Evolutionary conservation across 1,140 invertebrate species (phyloP).

Genomic region (Sminthurides bifidus): DNA sequence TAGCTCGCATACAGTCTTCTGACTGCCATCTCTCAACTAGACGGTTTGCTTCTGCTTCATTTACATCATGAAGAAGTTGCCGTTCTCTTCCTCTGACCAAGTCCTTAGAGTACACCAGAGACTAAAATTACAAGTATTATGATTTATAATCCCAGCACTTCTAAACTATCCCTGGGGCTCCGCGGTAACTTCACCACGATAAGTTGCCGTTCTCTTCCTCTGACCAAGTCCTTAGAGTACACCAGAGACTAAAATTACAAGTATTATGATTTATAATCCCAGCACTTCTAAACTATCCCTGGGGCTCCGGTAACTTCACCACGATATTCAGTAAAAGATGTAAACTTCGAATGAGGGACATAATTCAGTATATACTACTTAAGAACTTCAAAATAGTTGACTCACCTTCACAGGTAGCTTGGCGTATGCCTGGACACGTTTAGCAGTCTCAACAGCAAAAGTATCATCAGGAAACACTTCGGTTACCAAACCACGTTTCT

Average conservation of each 20-base stretch:
- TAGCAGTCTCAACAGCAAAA: slow-evolving; percentile 47
- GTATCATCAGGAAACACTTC: slow-evolving; percentile 49
- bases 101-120: slow-evolving; percentile 42
- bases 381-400: too few relatives aligned
- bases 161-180: too few relatives aligned
- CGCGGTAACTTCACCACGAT: too few relatives aligned
- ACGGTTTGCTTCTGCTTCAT: slow-evolving; percentile 43
- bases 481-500: slow-evolving; percentile 56
- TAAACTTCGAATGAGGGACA: too few relatives aligned
- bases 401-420: slow-evolving; percentile 38
- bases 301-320: too few relatives aligned
- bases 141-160: too few relatives aligned
- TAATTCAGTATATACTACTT: too few relatives aligned
- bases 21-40: slow-evolving; percentile 48
- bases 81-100: slow-evolving; percentile 39
- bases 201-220: slow-evolving; percentile 37
- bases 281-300: too few relatives aligned
- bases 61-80: slow-evolving; percentile 42
- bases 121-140: slow-evolving; percentile 34
- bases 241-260: slow-evolving; percentile 38
- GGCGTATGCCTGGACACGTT: slow-evolving; percentile 41
- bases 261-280: background rate
- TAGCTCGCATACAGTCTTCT: slow-evolving; percentile 47
- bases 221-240: slow-evolving; percentile 42
- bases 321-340: too few relatives aligned